Base-by-base conservation (phyloP, 2,888 invertebrate species). In the Azorinus chamasolen region DNA sequence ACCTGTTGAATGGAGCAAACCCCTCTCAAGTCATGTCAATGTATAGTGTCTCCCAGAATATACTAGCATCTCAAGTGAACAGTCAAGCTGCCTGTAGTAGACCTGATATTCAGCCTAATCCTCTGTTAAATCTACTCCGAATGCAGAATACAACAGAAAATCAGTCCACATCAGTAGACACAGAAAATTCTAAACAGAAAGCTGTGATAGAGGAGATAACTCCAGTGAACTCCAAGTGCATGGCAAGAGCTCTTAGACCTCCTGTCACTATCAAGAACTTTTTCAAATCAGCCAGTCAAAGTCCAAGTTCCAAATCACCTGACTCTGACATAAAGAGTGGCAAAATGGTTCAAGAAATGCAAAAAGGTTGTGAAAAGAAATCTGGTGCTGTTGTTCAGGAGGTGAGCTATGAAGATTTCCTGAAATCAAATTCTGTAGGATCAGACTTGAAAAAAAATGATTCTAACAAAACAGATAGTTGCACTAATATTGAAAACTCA, bases 251-350 rank as follows among this genome's bases (percentile, higher is more conserved):
- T 10, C 66, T 88, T 22, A 87, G 83, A 22, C 90, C 91, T 14
- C 91, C 91, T n/a, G 84, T 90, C 10, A 91, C 91, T 0, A 88
- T 92, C 25, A 88, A 83, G 58, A 89, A 83, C 61, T 92, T 90
- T 79, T 92, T 92, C 71, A 89, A 88, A 81, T 74, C 85, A 46
- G 39, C 68, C 24, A 39, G 39, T 57, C 10, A n/a, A n/a, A 41
- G n/a, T 18, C 18, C 3, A 37, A 1, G 25, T 20, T 16, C 18
- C 16, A 45, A 46, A 59, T 8, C n/a, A n/a, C 6, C 8, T 4
- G 25, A 25, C n/a, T 12, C 16, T 25, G 14, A 24, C 3, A 2
- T 6, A 25, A 25, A 5, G 10, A 46, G 14, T 25, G 32, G 5
- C 46, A 14, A 24, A 8, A 45, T 14, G 16, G 20, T 10, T 2